Base-by-base conservation (phyloP, 2,888 invertebrate genomes). In the Petrolisthes cinctipes region DNA sequence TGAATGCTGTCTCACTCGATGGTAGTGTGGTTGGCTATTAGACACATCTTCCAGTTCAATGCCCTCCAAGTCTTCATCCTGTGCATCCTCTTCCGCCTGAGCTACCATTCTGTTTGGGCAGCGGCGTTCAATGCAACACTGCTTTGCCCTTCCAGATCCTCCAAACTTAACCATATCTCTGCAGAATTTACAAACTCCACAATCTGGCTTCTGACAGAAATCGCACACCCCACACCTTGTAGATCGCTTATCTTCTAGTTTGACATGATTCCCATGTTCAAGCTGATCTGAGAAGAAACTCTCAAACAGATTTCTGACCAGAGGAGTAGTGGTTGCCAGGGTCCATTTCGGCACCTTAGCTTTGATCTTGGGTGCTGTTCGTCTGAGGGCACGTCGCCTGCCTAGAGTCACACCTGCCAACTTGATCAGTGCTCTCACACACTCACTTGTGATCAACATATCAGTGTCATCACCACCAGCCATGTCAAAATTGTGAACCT, bases 101-200 rank as follows among this genome's bases (percentile, higher is more conserved):
- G 92, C 93, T 79, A 92, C 92, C 3, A 95, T 96, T 95, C 96
- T 95, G 92, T 96, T 95, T 2, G 96, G 95, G 92, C 96, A 97
- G 82, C 93, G 94, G 90, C 95, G 93, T 68, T 94, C 93, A 0
- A 94, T 92, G 92, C 96, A 96, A 5, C 95, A 95, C 92, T 96
- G 95, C 91, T 96, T 96, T 68, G 94, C 93, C 73, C 93, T 92
- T 0, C 95, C 95, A 4, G 93, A 94, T 0, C 96, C 96, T 5
- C 96, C 96, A 92, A 96, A 97, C 92, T 97, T 97, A 6, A 95
- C 94, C 96, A 96, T 96, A 90, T 96, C 95, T 91, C 94, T 94
- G 92, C 97, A 97, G 68, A 95, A 94, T 80, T 93, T 93, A 92
- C 97, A 97, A 91, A 95, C 94, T 0, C 96, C 97, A 92, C 97